Percentiles rank a stretch among this genome's conserved stretches.
These are phyloP conservation scores for Steinernema carpocapsae DNA, from an alignment of 2,888 invertebrate genomes.

Conservation along the genomic window DNA sequence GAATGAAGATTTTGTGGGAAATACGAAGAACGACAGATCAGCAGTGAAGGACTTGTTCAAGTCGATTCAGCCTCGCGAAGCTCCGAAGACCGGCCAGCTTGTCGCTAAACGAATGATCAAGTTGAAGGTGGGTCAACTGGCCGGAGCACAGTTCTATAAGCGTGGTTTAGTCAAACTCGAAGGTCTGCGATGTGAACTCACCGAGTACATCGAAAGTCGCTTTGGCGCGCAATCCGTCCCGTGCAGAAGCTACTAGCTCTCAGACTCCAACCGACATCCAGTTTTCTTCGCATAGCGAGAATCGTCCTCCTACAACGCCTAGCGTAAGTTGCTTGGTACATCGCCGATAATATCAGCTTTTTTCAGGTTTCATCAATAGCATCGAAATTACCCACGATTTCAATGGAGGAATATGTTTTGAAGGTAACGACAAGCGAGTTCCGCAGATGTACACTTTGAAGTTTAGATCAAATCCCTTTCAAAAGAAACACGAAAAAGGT, in stretches of 20 bases:
- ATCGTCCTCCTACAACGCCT: neutral
- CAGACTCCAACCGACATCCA: neutral
- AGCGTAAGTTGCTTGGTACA: too few relatives aligned
- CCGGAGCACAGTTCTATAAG: neutral
- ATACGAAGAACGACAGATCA: neutral
- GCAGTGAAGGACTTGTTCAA: neutral
- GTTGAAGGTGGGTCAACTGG: neutral
- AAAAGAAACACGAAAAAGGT: neutral
- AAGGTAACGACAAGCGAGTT: neutral
- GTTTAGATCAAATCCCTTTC: neutral
- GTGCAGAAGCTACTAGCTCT: neutral
- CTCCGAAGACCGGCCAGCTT: neutral
- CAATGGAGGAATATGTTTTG: neutral
- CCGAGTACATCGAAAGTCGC: neutral
- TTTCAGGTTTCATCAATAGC: neutral
- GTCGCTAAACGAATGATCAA: constrained; percentile 9
- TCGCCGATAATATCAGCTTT: neutral
- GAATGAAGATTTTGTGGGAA: constrained; percentile 14
- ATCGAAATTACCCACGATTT: neutral
- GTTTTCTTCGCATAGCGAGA: neutral
- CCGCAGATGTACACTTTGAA: too few relatives aligned
- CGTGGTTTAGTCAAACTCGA: neutral
- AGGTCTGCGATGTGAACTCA: neutral
- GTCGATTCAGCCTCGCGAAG: constrained; percentile 14
- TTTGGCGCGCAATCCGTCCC: neutral